Evolutionary conservation across 2,797 vertebrate species (phyloP).

Genomic region (Arctocebus calabarensis): DNA sequence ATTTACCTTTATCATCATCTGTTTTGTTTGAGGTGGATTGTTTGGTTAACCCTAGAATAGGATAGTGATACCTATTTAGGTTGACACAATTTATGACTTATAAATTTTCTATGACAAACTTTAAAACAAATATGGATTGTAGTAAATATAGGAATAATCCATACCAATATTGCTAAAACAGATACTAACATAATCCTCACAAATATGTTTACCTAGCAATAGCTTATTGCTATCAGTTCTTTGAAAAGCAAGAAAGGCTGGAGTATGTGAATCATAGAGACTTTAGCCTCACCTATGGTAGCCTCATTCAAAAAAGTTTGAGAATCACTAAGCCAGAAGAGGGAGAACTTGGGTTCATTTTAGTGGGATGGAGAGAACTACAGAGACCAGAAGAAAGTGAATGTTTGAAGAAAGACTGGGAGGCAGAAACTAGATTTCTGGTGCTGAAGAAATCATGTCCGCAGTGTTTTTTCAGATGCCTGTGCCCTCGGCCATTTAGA

Average conservation of each 20-base stretch:
- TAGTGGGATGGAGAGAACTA: neutral
- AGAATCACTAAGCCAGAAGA: neutral
- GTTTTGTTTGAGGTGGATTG: constrained; percentile 13
- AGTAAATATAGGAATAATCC: neutral
- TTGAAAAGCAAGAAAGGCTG: constrained; percentile 35
- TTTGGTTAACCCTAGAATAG: neutral
- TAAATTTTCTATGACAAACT: constrained; percentile 40
- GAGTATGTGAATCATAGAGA: neutral
- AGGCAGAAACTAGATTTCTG: constrained; percentile 29
- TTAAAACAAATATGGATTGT: constrained; percentile 39
- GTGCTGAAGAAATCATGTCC: constrained; percentile 45
- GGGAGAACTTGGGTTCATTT: constrained; percentile 25
- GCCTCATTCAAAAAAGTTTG: neutral
- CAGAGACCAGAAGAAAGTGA: constrained; percentile 13
- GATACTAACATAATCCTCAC: neutral
- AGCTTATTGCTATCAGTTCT: constrained; percentile 29
- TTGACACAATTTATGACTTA: neutral
- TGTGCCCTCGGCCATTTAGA: neutral
- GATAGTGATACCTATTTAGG: neutral
- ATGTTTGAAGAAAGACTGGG: neutral
- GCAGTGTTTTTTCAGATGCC: neutral
- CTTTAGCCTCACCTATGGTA: neutral
- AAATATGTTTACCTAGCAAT: neutral
- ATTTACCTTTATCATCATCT: neutral
- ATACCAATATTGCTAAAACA: constrained; percentile 8